phyloP scores from a whole-genome alignment of 2,113 vertebrate species.

The Holacanthus passer region DNA sequence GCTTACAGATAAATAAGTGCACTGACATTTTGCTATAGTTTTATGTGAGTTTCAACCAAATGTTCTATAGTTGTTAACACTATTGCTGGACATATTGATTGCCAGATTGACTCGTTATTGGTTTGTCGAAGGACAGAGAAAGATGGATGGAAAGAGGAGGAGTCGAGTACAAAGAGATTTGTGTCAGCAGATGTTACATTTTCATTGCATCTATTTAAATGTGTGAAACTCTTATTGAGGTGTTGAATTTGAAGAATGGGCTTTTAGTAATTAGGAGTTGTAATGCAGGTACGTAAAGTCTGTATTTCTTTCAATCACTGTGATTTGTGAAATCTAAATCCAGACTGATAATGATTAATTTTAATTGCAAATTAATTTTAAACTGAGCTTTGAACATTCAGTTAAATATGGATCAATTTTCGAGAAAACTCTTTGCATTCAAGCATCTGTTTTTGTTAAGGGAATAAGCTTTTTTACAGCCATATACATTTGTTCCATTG shows the following conservation, averaged over 20 bases:
- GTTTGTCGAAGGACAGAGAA: not conserved
- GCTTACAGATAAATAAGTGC: not conserved
- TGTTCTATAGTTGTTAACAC: not conserved
- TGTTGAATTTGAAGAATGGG: not conserved
- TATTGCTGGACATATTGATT: conserved; percentile 32
- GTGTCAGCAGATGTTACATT: not conserved
- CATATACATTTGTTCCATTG: conserved; percentile 1
- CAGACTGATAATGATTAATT: not conserved
- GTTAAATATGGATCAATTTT: not conserved
- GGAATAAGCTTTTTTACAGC: not conserved
- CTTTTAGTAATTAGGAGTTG: not conserved
- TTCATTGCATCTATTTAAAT: not conserved
- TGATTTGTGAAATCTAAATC: not conserved
- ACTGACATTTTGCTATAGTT: not conserved
- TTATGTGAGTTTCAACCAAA: not conserved
- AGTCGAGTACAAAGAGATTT: not conserved
- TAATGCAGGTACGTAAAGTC: not conserved
- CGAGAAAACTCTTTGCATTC: accelerated
- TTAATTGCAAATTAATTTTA: not conserved
- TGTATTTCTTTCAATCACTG: not conserved
- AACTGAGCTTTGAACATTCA: not conserved
- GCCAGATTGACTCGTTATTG: conserved; percentile 21
- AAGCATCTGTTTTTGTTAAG: not conserved
- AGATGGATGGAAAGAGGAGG: not conserved
- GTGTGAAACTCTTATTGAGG: not conserved